Conservation (phyloP, 2,113 vertebrate genomes). For the Cyprinodon variegatus region DNA sequence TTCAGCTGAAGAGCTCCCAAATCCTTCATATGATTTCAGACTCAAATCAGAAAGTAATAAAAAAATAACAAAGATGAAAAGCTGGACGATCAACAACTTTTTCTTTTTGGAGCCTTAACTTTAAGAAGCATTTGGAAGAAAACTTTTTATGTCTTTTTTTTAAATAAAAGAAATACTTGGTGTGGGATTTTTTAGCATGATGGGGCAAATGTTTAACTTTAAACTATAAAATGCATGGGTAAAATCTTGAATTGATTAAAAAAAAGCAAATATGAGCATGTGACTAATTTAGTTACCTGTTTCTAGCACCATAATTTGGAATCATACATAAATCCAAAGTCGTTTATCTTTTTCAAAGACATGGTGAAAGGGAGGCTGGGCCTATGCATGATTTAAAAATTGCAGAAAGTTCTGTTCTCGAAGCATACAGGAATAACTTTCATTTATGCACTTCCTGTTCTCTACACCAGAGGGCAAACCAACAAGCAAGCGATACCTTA, state of each 20-base stretch:
- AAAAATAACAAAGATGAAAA: slow-evolving; percentile 27
- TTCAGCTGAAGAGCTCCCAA: slow-evolving; percentile 51
- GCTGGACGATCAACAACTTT: not conserved
- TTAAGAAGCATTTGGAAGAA: slow-evolving; percentile 5
- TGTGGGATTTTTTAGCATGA: not conserved
- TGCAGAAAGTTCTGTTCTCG: no score
- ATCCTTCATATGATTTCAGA: slow-evolving; percentile 23
- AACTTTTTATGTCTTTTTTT: slow-evolving; percentile 29
- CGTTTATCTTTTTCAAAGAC: not conserved
- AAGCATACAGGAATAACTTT: no score
- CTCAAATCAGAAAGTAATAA: not conserved
- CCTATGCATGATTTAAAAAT: not conserved
- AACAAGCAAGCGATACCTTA: not conserved
- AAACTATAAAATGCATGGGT: not conserved
- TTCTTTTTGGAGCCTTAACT: not conserved
- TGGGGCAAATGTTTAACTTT: not conserved
- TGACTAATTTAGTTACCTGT: no score
- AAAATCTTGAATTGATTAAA: not conserved
- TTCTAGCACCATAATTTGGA: not conserved
- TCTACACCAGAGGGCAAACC: not conserved
- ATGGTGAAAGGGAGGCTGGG: not conserved
- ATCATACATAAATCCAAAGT: not conserved
- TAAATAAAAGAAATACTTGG: slow-evolving; percentile 1
- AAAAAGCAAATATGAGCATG: not conserved
- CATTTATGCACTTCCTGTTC: not conserved